Evolutionary conservation across 2,888 invertebrate species (phyloP).

Genomic region (Spisula solida): DNA sequence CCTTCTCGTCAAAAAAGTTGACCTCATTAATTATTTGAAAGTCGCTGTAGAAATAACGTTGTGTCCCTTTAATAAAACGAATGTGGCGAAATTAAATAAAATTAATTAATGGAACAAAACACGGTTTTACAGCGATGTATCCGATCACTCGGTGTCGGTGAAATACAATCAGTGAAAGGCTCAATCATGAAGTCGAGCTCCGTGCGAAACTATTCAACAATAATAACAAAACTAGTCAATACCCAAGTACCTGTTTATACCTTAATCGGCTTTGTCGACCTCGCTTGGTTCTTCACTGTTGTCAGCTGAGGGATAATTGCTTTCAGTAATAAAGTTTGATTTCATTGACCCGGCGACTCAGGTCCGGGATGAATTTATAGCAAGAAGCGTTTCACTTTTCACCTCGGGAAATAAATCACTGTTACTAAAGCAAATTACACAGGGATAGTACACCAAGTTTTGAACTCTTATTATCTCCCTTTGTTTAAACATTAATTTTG

Average conservation of each 20-base stretch:
- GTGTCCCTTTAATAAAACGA: background rate
- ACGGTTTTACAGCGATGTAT: background rate
- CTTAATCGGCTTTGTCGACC: conserved; percentile 6
- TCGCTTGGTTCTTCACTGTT: background rate
- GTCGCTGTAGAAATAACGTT: too few species aligned
- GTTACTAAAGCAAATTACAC: too few species aligned
- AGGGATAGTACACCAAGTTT: too few species aligned
- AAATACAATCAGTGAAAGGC: background rate
- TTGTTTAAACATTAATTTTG: too few species aligned
- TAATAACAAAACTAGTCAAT: background rate
- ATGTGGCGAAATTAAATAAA: background rate
- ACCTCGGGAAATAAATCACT: too few species aligned
- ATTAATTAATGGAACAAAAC: background rate
- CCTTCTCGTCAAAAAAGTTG: too few species aligned
- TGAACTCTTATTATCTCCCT: too few species aligned
- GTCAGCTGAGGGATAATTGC: background rate
- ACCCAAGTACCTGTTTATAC: background rate
- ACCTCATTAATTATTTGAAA: too few species aligned
- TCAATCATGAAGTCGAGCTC: background rate
- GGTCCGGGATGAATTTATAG: too few species aligned
- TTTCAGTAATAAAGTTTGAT: background rate
- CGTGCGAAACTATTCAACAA: background rate
- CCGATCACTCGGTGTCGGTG: background rate
- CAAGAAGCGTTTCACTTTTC: too few species aligned
- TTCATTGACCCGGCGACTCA: background rate